These are phyloP conservation scores for Jacana jacana DNA, from an alignment of 2,113 vertebrate genomes.

Conservation along the genomic window DNA sequence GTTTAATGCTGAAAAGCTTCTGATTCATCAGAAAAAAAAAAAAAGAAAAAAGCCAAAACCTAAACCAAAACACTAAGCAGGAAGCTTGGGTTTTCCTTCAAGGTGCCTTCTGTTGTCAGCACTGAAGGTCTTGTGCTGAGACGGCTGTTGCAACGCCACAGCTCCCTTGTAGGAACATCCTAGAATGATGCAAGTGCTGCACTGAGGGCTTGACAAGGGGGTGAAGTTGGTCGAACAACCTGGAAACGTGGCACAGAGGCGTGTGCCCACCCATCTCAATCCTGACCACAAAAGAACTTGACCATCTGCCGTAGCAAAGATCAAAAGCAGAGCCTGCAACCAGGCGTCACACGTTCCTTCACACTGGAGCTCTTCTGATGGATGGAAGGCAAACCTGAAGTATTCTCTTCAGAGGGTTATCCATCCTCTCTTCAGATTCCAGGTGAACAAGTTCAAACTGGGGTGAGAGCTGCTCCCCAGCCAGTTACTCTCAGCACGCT, in stretches of 20 bases:
- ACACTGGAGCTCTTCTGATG: background rate
- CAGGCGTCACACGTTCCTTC: rapidly evolving
- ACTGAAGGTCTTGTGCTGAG: background rate
- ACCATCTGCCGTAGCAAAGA: background rate
- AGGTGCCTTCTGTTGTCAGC: background rate
- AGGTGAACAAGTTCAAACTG: background rate
- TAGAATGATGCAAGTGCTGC: background rate
- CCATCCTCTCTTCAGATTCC: background rate
- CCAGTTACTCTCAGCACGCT: background rate
- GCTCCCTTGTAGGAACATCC: background rate
- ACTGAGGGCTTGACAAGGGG: background rate
- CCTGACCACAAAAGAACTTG: background rate
- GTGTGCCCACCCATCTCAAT: background rate
- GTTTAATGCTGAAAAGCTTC: background rate
- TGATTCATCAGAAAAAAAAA: background rate
- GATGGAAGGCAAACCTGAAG: background rate
- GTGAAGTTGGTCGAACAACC: background rate
- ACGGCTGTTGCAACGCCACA: background rate
- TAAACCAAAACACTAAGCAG: background rate
- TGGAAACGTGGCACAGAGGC: background rate
- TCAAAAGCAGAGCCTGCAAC: background rate
- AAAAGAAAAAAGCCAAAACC: background rate
- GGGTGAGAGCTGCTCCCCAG: background rate
- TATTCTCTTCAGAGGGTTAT: background rate
- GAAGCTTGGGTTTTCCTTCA: background rate